Base-by-base conservation (phyloP, 2,797 vertebrate species). In the Schizothorax lantsangensis region DNA sequence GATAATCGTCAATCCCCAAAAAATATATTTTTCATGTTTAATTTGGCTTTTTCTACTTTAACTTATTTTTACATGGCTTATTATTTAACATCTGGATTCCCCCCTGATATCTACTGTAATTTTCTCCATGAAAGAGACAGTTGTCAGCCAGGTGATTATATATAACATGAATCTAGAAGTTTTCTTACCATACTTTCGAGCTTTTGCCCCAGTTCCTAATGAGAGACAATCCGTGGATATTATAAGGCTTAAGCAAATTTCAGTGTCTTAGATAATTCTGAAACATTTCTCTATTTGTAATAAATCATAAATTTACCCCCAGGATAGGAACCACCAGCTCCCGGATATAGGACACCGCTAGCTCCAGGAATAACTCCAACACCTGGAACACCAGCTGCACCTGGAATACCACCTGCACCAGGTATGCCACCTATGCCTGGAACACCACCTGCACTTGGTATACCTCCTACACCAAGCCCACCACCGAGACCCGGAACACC, bases 151-250 rank as follows among this genome's bases (percentile, higher is more conserved):
- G 23, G 21, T 38, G 7, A 49, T 79, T 33, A n/a, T 43, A 33
- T 68, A 23, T 45, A 80, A 38, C 8, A 36, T 62, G 17, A 59
- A 36, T 71, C 11, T 79, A 10, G 19, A 66, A 77, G 71, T 79
- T 82, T 84, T 52, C 84, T 89, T 89, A 91, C 90, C 90, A 85
- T 88, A 89, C 33, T 91, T 90, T 3, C 71, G 54, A 77, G 88
- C 87, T 81, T 91, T 91, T 71, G 81, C 86, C 43, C 52, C 87
- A 83, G 81, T 64, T 84, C 87, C 89, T 89, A 69, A 40, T 83
- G 69, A 79, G n/a, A 81, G 54, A 88, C 8, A 83, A 30, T 86
- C 30, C 5, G 10, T 47, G 7, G 30, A 62, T 64, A 36, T 74
- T 74, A 77, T 6, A 72, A 30, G 15, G 33, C 4, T 73, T 62